Percentiles rank a stretch among this genome's conserved stretches.
phyloP scores from a whole-genome alignment of 2,797 vertebrate genomes.

The Acanthornis magna region DNA sequence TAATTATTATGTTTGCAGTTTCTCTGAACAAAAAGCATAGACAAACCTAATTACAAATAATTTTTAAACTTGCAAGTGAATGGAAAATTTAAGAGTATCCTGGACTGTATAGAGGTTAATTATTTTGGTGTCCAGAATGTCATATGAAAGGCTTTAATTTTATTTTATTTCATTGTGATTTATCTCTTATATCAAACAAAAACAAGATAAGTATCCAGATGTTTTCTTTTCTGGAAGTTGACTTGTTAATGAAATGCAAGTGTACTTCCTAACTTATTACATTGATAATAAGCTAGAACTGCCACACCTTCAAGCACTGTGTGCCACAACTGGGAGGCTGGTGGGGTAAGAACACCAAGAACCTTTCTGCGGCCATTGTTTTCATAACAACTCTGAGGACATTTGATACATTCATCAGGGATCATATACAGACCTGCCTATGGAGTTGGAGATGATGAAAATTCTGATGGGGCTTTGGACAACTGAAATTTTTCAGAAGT shows the following conservation, averaged over 20 bases:
- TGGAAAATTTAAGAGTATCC: not conserved
- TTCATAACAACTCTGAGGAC: not conserved
- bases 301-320: not conserved
- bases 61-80: not conserved
- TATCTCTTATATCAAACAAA: not conserved
- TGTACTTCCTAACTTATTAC: not conserved
- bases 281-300: not conserved
- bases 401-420: not conserved
- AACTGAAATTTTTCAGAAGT: not conserved
- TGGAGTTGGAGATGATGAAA: not conserved
- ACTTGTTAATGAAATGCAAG: not conserved
- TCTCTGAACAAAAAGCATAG: not conserved
- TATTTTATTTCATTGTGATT: not conserved
- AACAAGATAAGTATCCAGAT: not conserved
- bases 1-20: not conserved
- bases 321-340: not conserved
- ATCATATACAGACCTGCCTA: not conserved
- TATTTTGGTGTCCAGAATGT: not conserved
- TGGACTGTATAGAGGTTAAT: not conserved
- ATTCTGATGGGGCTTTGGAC: not conserved
- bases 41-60: not conserved
- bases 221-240: not conserved
- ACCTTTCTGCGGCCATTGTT: not conserved
- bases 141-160: not conserved
- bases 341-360: not conserved